Conservation (phyloP, 2,888 invertebrate genomes). For the Athalia cordata region DNA sequence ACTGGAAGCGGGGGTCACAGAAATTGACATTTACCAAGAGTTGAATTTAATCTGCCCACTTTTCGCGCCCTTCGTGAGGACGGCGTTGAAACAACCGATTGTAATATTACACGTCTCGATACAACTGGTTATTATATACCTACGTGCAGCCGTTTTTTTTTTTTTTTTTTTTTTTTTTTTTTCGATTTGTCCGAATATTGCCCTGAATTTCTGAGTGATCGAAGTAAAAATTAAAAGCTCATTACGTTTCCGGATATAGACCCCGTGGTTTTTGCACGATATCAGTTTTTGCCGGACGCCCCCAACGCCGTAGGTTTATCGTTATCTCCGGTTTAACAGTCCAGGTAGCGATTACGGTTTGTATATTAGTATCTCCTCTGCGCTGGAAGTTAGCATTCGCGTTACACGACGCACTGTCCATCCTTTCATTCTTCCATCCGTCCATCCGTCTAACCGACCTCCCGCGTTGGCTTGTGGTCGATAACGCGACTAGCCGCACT, state of each 20-base stretch:
- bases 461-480: slow-evolving; percentile 64
- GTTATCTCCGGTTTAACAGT: slow-evolving; percentile 33
- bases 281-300: slow-evolving; percentile 15
- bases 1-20: slow-evolving; percentile 28
- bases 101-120: neutral
- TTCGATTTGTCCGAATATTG: neutral
- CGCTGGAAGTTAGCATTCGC: slow-evolving; percentile 25
- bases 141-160: neutral
- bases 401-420: slow-evolving; percentile 33
- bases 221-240: neutral
- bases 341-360: slow-evolving; percentile 33
- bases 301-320: neutral
- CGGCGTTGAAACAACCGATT: slow-evolving; percentile 16
- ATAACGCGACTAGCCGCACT: slow-evolving; percentile 58
- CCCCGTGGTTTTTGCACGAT: neutral
- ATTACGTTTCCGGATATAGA: neutral
- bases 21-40: slow-evolving; percentile 39
- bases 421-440: neutral
- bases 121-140: slow-evolving; percentile 10
- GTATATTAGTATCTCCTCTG: slow-evolving; percentile 20
- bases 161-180: neutral
- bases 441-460: slow-evolving; percentile 50
- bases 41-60: slow-evolving; percentile 35
- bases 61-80: slow-evolving; percentile 11
- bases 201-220: neutral